phyloP scores from a whole-genome alignment of 2,113 vertebrate species.

The Sceloporus undulatus region DNA sequence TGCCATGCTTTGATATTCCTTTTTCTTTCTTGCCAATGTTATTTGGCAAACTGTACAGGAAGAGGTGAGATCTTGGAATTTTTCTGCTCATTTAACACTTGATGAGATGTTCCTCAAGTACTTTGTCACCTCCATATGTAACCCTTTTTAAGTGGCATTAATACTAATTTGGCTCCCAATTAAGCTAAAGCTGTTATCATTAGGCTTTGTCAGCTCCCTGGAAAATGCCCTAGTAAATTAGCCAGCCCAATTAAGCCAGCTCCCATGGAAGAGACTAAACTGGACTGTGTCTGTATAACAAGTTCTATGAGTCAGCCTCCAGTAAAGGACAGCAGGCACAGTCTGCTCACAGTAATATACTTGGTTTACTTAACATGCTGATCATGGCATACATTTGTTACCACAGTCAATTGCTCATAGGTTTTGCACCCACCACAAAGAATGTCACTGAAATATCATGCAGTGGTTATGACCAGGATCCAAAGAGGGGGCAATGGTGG shows the following conservation, averaged over 20 bases:
- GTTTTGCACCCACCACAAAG: too few species aligned
- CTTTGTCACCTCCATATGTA: background rate
- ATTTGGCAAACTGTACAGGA: background rate
- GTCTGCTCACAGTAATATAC: background rate
- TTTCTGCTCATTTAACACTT: constrained; percentile 9
- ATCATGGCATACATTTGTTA: too few species aligned
- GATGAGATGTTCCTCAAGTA: constrained; percentile 5
- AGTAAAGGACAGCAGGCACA: background rate
- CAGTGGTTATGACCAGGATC: too few species aligned
- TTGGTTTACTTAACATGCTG: too few species aligned
- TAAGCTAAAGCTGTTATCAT: constrained; percentile 21
- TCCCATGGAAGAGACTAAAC: background rate
- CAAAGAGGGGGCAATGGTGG: too few species aligned
- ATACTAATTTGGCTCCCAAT: constrained; percentile 30
- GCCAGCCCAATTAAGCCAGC: constrained; percentile 4
- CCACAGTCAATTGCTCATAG: too few species aligned
- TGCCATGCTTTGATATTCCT: background rate
- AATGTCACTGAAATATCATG: too few species aligned
- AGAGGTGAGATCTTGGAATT: background rate
- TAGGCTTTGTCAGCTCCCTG: constrained; percentile 17
- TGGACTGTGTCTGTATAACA: background rate
- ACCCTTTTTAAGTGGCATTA: constrained; percentile 3
- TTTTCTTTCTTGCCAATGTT: background rate
- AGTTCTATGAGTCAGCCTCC: background rate
- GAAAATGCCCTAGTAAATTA: constrained; percentile 20